Conservation (phyloP, 2,797 vertebrate species). For the Chaetodon trifasciatus region DNA sequence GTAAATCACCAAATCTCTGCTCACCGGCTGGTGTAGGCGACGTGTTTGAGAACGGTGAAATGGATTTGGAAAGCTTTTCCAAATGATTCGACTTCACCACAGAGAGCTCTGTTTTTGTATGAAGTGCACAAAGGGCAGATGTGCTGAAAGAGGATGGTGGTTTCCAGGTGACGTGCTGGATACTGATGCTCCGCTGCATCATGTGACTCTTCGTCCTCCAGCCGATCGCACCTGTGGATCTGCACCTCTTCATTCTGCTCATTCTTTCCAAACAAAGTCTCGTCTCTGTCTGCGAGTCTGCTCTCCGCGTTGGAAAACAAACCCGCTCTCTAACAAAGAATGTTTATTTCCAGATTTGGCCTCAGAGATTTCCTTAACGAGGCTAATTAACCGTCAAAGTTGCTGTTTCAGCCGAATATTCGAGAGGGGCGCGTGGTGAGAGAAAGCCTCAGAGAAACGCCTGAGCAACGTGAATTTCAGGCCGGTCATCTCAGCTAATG, state of each 20-base stretch:
- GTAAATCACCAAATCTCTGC: too few species aligned
- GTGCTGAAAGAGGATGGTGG: not conserved
- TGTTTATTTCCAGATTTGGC: slow-evolving; percentile 73
- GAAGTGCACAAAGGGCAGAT: not conserved
- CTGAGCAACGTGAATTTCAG: slow-evolving; percentile 55
- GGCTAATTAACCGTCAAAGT: slow-evolving; percentile 76
- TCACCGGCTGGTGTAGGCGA: not conserved
- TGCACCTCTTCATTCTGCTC: not conserved
- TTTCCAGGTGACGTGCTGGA: not conserved
- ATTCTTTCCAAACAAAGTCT: slow-evolving; percentile 26
- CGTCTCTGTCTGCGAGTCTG: slow-evolving; percentile 20
- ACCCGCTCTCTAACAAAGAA: slow-evolving; percentile 54
- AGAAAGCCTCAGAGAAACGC: slow-evolving; percentile 70
- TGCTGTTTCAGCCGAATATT: slow-evolving; percentile 70
- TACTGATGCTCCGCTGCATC: too few species aligned
- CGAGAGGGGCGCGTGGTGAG: slow-evolving; percentile 15
- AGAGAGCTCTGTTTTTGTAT: not conserved
- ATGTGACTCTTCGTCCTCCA: not conserved
- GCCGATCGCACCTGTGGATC: not conserved
- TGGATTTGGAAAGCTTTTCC: not conserved
- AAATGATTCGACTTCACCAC: not conserved
- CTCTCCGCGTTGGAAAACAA: slow-evolving; percentile 39
- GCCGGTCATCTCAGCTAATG: slow-evolving; percentile 67
- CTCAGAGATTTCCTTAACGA: slow-evolving; percentile 70
- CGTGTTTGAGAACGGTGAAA: not conserved